These are phyloP conservation scores for Pantherophis alleghaniensis DNA, from an alignment of 2,797 vertebrate species.

Conservation along the genomic window DNA sequence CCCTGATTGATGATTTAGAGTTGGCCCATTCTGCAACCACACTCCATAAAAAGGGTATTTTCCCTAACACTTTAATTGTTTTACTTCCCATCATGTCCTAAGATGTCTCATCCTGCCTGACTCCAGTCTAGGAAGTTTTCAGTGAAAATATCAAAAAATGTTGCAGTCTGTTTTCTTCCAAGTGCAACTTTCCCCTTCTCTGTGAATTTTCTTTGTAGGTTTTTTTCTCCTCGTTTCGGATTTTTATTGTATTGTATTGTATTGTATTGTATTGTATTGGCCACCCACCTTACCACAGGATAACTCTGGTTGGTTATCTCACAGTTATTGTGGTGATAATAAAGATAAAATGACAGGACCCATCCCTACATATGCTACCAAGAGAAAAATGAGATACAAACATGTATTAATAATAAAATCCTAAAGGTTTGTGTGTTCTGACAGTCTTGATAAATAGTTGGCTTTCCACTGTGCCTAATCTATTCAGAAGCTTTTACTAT, in stretches of 20 bases:
- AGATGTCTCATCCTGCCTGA: too few species aligned
- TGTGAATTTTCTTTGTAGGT: background rate
- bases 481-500: background rate
- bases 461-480: background rate
- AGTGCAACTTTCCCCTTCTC: background rate
- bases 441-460: background rate
- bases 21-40: background rate
- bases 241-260: too few species aligned
- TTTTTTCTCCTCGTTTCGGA: background rate
- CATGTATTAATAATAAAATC: background rate
- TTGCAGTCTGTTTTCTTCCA: background rate
- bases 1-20: background rate
- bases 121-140: background rate
- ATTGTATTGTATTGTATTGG: too few species aligned
- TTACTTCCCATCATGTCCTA: too few species aligned
- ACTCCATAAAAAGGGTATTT: background rate
- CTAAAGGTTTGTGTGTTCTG: background rate
- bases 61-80: background rate
- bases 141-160: background rate
- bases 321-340: background rate
- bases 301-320: too few species aligned
- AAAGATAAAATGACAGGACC: background rate
- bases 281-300: too few species aligned
- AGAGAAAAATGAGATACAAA: background rate
- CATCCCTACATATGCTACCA: background rate